Evolutionary conservation across 2,113 vertebrate species (phyloP).

Genomic region (Notothenia coriiceps): DNA sequence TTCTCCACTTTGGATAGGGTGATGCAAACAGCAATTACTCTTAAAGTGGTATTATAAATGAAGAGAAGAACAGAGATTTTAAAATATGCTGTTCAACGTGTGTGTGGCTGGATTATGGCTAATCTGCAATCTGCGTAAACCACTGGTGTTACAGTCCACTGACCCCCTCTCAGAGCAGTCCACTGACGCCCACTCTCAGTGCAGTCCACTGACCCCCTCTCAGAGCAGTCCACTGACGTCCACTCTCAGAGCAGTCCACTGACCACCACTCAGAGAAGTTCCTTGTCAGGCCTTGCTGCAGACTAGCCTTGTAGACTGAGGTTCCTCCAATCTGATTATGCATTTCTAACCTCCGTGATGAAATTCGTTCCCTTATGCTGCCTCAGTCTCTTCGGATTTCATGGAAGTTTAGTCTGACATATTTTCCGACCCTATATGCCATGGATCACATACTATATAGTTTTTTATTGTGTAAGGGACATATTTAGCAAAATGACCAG

Average conservation of each 20-base stretch:
- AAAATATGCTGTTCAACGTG: neutral
- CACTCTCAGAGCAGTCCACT: neutral
- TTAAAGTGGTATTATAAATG: neutral
- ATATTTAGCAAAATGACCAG: constrained; percentile 14
- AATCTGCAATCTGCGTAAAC: neutral
- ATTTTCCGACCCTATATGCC: neutral
- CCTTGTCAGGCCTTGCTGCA: constrained; percentile 9
- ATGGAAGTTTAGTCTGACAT: neutral
- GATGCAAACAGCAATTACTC: constrained; percentile 14
- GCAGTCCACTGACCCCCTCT: constrained; percentile 3
- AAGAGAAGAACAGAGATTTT: constrained; percentile 19
- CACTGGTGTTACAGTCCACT: neutral
- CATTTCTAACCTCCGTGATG: constrained; percentile 32
- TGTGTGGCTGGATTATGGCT: neutral
- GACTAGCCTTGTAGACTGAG: neutral
- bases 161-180: neutral
- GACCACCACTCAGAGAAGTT: constrained; percentile 31
- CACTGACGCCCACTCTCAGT: neutral
- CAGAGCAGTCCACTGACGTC: no score
- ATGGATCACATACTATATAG: constrained; percentile 11
- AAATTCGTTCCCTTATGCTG: constrained; percentile 26
- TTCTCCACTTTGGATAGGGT: constrained; percentile 6
- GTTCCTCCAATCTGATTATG: constrained; percentile 43
- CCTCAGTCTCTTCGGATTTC: constrained; percentile 23
- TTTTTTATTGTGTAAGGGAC: constrained; percentile 33